phyloP scores from a whole-genome alignment of 2,113 vertebrate species.

The Meles meles region DNA sequence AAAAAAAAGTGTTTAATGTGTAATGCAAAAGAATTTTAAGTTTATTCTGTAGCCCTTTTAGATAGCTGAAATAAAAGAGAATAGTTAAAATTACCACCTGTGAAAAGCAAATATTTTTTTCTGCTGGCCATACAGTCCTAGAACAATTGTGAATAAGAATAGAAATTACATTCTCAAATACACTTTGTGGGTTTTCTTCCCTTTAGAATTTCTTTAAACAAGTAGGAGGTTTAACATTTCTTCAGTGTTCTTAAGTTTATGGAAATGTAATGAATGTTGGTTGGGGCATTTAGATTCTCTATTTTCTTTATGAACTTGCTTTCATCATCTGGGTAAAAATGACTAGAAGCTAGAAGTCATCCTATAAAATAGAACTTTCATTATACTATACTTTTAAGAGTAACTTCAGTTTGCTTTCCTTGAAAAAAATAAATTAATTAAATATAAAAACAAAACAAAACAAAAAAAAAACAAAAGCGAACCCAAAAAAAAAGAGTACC shows the following conservation, averaged over 20 bases:
- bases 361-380: constrained; percentile 4
- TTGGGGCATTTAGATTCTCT: neutral
- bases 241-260: constrained; percentile 21
- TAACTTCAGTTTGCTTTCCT: neutral
- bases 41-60: neutral
- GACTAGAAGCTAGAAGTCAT: constrained; percentile 1
- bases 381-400: neutral
- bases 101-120: neutral
- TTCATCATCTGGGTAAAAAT: neutral
- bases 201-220: neutral
- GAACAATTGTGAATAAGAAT: neutral
- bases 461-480: no score
- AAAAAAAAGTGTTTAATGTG: neutral
- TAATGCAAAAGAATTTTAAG: neutral
- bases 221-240: neutral
- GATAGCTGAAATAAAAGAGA: neutral
- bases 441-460: no score
- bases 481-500: no score
- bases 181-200: neutral
- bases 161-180: constrained; percentile 7
- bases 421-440: no score
- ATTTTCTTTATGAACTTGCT: neutral
- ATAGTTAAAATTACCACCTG: neutral
- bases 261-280: neutral
- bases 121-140: neutral